phyloP scores from a whole-genome alignment of 1,140 invertebrate genomes.

The Ditylenchus dipsaci region DNA sequence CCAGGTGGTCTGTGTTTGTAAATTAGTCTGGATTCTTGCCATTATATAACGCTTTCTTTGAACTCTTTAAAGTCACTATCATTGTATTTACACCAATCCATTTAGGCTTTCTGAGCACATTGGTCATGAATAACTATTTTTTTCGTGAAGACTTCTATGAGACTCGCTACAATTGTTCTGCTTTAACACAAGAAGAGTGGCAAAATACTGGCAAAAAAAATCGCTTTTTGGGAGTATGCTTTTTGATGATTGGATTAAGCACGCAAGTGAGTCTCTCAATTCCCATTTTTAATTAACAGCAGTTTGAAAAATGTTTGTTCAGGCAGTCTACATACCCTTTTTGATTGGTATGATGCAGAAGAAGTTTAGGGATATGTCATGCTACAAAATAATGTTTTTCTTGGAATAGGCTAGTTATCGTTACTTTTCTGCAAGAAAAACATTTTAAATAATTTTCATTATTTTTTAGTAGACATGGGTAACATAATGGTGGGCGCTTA shows the following conservation, averaged over 20 bases:
- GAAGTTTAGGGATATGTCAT: slow-evolving; percentile 19
- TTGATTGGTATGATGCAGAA: slow-evolving; percentile 15
- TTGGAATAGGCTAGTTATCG: slow-evolving; percentile 4
- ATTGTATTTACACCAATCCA: too few relatives aligned
- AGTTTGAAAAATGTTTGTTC: neutral
- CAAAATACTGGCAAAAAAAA: neutral
- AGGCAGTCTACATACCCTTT: slow-evolving; percentile 18
- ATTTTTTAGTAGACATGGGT: slow-evolving; percentile 1
- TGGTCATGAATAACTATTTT: slow-evolving; percentile 13
- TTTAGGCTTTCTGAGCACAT: too few relatives aligned
- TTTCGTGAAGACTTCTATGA: slow-evolving; percentile 5
- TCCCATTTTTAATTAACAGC: too few relatives aligned
- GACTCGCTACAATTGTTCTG: slow-evolving; percentile 5
- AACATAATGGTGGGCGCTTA: slow-evolving; percentile 18
- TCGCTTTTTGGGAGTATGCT: neutral
- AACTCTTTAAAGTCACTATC: too few relatives aligned
- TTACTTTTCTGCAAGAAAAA: neutral
- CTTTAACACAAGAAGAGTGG: slow-evolving; percentile 7
- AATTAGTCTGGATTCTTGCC: too few relatives aligned
- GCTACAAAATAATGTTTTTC: slow-evolving; percentile 30
- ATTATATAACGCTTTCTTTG: too few relatives aligned
- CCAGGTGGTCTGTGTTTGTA: too few relatives aligned
- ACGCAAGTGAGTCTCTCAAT: neutral
- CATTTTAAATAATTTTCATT: neutral
- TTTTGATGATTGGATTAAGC: neutral